Base-by-base conservation (phyloP, 2,113 vertebrate genomes). In the Erinaceus europaeus region DNA sequence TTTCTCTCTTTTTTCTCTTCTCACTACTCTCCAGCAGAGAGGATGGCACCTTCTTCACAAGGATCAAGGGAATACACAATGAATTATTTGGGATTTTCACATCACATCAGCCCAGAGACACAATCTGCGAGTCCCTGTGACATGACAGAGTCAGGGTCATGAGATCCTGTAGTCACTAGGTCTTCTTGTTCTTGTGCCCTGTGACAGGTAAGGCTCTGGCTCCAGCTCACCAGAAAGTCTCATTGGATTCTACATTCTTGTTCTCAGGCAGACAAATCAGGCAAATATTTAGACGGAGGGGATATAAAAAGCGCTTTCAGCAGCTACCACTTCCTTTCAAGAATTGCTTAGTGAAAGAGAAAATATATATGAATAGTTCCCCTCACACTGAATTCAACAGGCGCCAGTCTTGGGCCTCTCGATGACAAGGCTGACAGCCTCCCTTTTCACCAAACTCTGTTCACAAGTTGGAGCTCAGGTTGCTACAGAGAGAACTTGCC, bases 221-320 rank as follows among this genome's bases (percentile, higher is more conserved):
- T 42, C 52, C 3, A 73, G 64, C 64, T 53, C 1, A n/a, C 74
- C 9, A 34, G 34, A 64, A n/a, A n/a, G 50, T 77, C 88, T 91
- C 88, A 69, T 83, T 84, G 94, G 76, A 86, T 87, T 93, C 91
- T 84, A 57, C 32, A 25, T 91, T 85, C 68, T 94, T 94, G 89
- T 86, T 92, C 91, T 64, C 80, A 93, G 84, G 88, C 94, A 94
- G 86, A 91, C 93, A 95, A 69, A 94, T 88, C 86, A 32, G 77
- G 91, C 94, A 97, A 97, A 97, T 97, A 97, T 96, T 97, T 97
- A 97, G 95, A 97, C 89, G 97, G 94, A 91, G 91, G 84, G 68
- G 90, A 88, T 92, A 94, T 88, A 94, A 96, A 96, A 97, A 95
- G 91, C 90, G 78, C 82, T 95, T 93, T 94, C 92, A 96, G 88